Evolutionary conservation across 2,113 vertebrate genomes (phyloP), one percentile per base, ranked within the genome.

Genomic region (Dasypus novemcinctus): DNA sequence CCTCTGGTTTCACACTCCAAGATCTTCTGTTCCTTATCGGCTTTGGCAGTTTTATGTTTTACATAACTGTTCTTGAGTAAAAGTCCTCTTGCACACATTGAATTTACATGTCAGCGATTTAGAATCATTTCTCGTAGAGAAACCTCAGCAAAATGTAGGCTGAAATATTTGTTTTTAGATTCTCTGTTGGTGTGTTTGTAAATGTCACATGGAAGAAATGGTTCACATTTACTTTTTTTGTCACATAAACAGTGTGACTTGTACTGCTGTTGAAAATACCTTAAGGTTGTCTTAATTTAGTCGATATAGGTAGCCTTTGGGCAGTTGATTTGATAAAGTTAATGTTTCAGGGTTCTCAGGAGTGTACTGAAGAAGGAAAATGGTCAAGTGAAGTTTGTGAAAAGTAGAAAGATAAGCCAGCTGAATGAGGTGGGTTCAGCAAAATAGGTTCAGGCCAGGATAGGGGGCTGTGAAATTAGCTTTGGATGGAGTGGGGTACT

Each of bases 11-110:
- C 59, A n/a, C 88, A 80, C 64, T 76, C 18, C 79, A 72, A 79
- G 18, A 14, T 93, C 71, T 38, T 86, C 80, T 63, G n/a, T 87
- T 96, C 9, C 31, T 0, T 79, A 36, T 78, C 72, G 90, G 38
- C 89, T 80, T 94, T 91, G 81, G 85, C 93, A 92, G 6, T 92
- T 87, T 93, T 61, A 46, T 81, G 90, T 83, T 96, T 97, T 96
- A 92, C 14, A 61, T 90, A 93, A 96, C 87, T 76, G n/a, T 74
- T 94, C 76, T 94, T 97, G 80, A 89, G n/a, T 92, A 90, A 90
- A 96, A 90, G 69, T 80, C 36, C 38, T 80, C n/a, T 69, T 92
- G 61, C 54, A 81, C 71, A 91, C 74, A 36, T 36, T 83, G 69
- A 75, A 71, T 46, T 95, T 74, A 75, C 14, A 52, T 76, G 36